These are phyloP conservation scores for Denticeps clupeoides DNA, from an alignment of 2,797 vertebrate genomes.

Conservation along the genomic window DNA sequence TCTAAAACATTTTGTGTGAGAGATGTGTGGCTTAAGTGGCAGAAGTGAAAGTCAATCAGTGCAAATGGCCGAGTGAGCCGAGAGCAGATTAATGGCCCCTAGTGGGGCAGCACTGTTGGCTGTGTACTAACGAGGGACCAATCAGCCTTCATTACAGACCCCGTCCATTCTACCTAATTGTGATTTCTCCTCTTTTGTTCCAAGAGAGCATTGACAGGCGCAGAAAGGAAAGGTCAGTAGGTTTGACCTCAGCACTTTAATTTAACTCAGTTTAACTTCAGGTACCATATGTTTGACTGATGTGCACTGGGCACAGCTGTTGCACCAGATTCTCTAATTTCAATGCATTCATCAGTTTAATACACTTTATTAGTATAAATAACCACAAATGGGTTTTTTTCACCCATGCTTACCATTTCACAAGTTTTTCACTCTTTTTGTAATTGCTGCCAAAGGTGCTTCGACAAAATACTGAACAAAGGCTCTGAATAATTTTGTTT, in stretches of 20 bases:
- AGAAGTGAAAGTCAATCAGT: constrained; percentile 11
- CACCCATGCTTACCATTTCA: too few relatives aligned
- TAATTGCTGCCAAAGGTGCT: too few relatives aligned
- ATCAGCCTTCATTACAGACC: constrained; percentile 19
- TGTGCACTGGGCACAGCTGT: too few relatives aligned
- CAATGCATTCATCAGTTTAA: too few relatives aligned
- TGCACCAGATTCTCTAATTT: too few relatives aligned
- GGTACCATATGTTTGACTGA: too few relatives aligned
- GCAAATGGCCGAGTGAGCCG: background rate
- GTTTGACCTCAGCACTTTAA: background rate
- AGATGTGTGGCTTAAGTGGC: background rate
- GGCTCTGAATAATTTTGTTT: too few relatives aligned
- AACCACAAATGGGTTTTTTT: too few relatives aligned
- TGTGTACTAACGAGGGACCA: constrained; percentile 3
- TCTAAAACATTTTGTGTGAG: constrained; percentile 4
- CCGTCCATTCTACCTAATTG: constrained; percentile 22
- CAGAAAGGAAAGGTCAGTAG: background rate
- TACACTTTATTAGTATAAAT: too few relatives aligned
- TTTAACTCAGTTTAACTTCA: too few relatives aligned
- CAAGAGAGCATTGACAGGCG: background rate
- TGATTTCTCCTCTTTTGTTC: background rate
- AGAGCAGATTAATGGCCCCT: constrained; percentile 6
- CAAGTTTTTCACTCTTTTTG: too few relatives aligned
- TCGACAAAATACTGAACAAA: too few relatives aligned
- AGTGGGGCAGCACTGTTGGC: background rate